Percentiles rank a stretch among this genome's conserved stretches.
Conservation (phyloP, 2,888 invertebrate genomes). For the Dorcus hopei region DNA sequence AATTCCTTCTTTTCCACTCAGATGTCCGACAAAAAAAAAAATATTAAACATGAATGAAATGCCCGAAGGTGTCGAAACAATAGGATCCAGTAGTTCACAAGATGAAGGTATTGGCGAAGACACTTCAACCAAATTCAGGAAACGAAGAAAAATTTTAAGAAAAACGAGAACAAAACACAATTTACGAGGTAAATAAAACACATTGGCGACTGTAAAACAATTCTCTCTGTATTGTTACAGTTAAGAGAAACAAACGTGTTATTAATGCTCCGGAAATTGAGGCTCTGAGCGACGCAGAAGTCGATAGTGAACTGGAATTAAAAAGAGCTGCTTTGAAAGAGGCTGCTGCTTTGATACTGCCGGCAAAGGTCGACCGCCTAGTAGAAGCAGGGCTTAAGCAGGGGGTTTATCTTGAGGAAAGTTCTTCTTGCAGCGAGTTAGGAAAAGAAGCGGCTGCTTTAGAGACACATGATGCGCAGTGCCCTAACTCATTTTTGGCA, state of each 20-base stretch:
- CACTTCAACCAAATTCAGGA: constrained; percentile 40
- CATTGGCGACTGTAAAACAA: neutral
- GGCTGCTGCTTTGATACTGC: constrained; percentile 37
- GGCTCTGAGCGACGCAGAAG: constrained; percentile 43
- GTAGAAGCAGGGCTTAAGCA: constrained; percentile 43
- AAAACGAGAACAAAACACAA: constrained; percentile 59
- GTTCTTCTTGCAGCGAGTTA: constrained; percentile 48
- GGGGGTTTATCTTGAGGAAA: constrained; percentile 46
- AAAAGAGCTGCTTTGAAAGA: constrained; percentile 38
- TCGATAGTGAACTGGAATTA: constrained; percentile 44
- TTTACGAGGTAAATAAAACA: constrained; percentile 40
- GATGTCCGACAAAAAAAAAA: constrained; percentile 35
- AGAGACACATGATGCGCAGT: constrained; percentile 36
- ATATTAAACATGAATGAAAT: constrained; percentile 47
- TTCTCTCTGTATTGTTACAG: constrained; percentile 9
- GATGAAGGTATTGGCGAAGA: constrained; percentile 54
- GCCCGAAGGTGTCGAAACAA: constrained; percentile 53
- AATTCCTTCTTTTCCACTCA: neutral
- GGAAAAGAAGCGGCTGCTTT: constrained; percentile 45
- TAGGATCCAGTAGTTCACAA: constrained; percentile 51
- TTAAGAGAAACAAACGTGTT: constrained; percentile 32
- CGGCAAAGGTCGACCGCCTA: constrained; percentile 40
- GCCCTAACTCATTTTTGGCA: constrained; percentile 41
- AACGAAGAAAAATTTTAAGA: constrained; percentile 58
- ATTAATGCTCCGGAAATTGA: constrained; percentile 39